phyloP scores from a whole-genome alignment of 64 coral and sea anemone genomes.

The Pocillopora damicornis region DNA sequence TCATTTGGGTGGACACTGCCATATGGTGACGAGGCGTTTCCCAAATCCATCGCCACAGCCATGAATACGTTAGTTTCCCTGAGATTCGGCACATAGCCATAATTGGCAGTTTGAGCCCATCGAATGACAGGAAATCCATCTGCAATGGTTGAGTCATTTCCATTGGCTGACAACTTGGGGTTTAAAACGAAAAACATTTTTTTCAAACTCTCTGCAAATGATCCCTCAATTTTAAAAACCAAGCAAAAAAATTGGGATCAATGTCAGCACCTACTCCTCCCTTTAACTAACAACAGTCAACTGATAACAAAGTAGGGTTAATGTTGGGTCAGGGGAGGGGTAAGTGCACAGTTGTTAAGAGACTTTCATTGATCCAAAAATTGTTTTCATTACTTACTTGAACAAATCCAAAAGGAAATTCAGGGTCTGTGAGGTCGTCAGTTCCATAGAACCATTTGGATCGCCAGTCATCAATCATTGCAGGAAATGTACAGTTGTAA shows the following conservation, averaged over 20 bases:
- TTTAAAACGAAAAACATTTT: background rate
- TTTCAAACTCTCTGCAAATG: background rate
- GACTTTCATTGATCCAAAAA: background rate
- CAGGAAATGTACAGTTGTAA: constrained; percentile 96
- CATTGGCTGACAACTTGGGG: constrained; percentile 63
- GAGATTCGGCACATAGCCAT: constrained; percentile 87
- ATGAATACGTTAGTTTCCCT: constrained; percentile 81
- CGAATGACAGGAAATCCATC: constrained; percentile 83
- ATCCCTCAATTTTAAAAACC: background rate
- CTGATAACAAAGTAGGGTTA: background rate
- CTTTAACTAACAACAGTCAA: background rate
- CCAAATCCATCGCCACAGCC: constrained; percentile 95
- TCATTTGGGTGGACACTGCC: constrained; percentile 92
- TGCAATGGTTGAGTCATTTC: constrained; percentile 26
- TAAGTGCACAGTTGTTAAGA: too few relatives aligned
- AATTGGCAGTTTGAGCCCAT: constrained; percentile 95
- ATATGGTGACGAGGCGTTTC: constrained; percentile 79
- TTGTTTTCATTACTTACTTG: constrained; percentile 45
- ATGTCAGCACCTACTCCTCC: too few relatives aligned
- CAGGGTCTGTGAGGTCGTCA: constrained; percentile 53
- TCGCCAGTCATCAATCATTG: constrained; percentile 99
- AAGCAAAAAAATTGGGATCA: too few relatives aligned
- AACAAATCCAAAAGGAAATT: constrained; percentile 97
- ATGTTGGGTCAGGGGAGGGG: too few relatives aligned
- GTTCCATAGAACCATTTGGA: constrained; percentile 84